These are phyloP conservation scores for Vulpes ferrilata DNA, from an alignment of 2,113 vertebrate species.

Conservation along the genomic window DNA sequence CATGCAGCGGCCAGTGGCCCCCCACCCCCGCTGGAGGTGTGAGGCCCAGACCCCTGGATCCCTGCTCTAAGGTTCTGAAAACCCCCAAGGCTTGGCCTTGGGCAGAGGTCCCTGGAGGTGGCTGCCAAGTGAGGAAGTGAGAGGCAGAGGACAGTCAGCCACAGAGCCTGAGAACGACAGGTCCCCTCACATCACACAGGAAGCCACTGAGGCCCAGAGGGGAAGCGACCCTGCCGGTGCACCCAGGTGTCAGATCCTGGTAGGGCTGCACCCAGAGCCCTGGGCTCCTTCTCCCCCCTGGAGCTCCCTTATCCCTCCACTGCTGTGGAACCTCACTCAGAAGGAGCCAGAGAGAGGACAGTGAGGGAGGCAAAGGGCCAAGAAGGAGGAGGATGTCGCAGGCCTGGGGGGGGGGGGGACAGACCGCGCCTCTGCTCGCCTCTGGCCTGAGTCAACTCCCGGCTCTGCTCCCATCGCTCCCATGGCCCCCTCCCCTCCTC, in stretches of 20 bases:
- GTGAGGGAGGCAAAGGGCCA: not conserved
- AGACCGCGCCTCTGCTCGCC: not conserved
- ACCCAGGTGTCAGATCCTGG: not conserved
- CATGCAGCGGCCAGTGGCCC: rapidly evolving
- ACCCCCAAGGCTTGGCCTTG: not conserved
- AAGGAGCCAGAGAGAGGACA: not conserved
- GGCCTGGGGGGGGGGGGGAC: not conserved
- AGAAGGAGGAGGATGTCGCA: rapidly evolving
- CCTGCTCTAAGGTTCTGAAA: not conserved
- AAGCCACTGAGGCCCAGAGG: not conserved
- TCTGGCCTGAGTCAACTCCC: too few relatives aligned
- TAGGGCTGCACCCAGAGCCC: not conserved
- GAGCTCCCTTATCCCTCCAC: too few relatives aligned
- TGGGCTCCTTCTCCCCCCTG: not conserved
- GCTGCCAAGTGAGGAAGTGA: not conserved
- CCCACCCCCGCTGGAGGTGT: not conserved
- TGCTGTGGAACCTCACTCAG: too few relatives aligned
- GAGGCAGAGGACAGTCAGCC: not conserved
- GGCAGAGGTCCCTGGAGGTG: not conserved
- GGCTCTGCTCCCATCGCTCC: too few relatives aligned
- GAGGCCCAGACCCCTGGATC: not conserved
- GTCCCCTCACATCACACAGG: not conserved
- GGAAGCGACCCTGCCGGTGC: not conserved
- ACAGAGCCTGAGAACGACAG: not conserved
- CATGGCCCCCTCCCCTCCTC: too few relatives aligned